Base-by-base conservation (phyloP, 2,888 invertebrate genomes). In the Drosophila falleni region DNA sequence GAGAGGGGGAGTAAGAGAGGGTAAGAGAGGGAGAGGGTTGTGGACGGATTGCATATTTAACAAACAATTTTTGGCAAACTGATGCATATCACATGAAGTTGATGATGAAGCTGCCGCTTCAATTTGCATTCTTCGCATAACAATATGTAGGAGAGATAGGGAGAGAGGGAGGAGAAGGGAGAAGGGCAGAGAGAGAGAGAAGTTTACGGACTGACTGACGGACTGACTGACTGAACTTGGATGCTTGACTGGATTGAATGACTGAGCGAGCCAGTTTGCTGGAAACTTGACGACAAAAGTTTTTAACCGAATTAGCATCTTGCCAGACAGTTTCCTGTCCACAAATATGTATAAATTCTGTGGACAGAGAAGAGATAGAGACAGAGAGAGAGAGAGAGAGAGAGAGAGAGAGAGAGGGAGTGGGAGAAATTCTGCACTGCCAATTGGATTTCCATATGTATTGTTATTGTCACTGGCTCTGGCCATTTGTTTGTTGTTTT, bases 401-500 rank as follows among this genome's bases (percentile, higher is more conserved):
- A 16, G 42, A 47, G 3, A 10, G 10, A 11, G 5, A 9, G 26
- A 5, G 5, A n/a, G 9, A 49, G 29, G 35, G 42, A 37, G 19
- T 2, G 6, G 31, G 10, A 41, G 39, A 23, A 31, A 4, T 6
- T 5, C 56, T 62, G 44, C 47, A 64, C 50, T 60, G 53, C 75
- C 61, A 68, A 68, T 54, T 60, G 68, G 64, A 86, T 86, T 86
- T 86, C 86, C 86, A 86, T 87, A 86, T 86, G 89, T 80, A 85
- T 86, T 89, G 88, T 79, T 74, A 84, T 82, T 82, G 70, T 63
- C 68, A 55, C 44, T 61, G 58, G 65, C 70, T 71, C 71, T 78
- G 81, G 71, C 81, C 85, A 84, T 87, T 89, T 87, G 87, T 89
- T 86, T 86, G 89, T 86, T 86, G 88, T 89, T 87, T 86, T 86